Evolutionary conservation across 2,797 vertebrate genomes (phyloP).

Genomic region (Coreius guichenoti): DNA sequence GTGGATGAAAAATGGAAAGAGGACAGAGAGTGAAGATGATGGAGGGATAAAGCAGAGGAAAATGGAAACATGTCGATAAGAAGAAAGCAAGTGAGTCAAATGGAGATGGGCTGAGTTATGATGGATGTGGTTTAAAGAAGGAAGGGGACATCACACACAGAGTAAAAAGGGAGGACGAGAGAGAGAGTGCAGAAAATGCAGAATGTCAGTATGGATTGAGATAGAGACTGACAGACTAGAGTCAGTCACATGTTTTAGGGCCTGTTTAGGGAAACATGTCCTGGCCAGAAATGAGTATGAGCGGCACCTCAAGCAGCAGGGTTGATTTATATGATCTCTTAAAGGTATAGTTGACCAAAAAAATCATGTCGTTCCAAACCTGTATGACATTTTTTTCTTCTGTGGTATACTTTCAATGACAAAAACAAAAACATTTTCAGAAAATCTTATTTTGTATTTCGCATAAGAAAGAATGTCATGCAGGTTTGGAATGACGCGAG

Average conservation of each 20-base stretch:
- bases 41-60: slow-evolving; percentile 77
- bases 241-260: slow-evolving; percentile 36
- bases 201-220: slow-evolving; percentile 56
- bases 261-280: slow-evolving; percentile 35
- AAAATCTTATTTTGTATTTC: background rate
- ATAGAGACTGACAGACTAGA: slow-evolving; percentile 57
- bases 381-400: background rate
- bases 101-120: slow-evolving; percentile 76
- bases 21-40: slow-evolving; percentile 77
- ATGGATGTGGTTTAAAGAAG: slow-evolving; percentile 72
- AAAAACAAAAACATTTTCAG: background rate
- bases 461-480: background rate
- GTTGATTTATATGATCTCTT: slow-evolving; percentile 9
- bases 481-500: background rate
- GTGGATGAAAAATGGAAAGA: slow-evolving; percentile 65
- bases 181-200: slow-evolving; percentile 20
- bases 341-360: background rate
- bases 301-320: slow-evolving; percentile 13
- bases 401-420: background rate
- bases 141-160: slow-evolving; percentile 54
- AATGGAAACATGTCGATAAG: slow-evolving; percentile 84
- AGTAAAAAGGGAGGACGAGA: slow-evolving; percentile 37
- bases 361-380: background rate
- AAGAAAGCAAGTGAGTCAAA: slow-evolving; percentile 74
- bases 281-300: background rate